These are phyloP conservation scores for Hydrolagus affinis DNA, from an alignment of 2,113 vertebrate species.

Conservation along the genomic window DNA sequence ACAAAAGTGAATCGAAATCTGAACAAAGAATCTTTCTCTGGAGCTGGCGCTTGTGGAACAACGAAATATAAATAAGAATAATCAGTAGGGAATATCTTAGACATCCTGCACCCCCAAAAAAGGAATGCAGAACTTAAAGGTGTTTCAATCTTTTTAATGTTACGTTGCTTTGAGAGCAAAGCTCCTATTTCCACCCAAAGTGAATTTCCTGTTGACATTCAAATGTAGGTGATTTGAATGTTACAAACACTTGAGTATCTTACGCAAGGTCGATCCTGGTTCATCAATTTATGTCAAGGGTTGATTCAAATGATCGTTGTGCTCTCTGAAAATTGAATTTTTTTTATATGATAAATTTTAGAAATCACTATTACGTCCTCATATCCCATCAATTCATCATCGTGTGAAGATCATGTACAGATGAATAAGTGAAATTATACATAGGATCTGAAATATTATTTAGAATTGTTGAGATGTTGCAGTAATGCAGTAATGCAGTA, in stretches of 20 bases:
- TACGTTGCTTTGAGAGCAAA: not conserved
- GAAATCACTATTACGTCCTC: not conserved
- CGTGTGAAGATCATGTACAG: not conserved
- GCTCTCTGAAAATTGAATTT: not conserved
- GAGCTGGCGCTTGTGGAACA: slow-evolving; percentile 5
- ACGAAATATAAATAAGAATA: slow-evolving; percentile 13
- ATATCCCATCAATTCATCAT: not conserved
- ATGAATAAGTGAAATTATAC: not conserved
- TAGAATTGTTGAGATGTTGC: not conserved
- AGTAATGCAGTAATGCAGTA: no score
- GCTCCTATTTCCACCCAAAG: not conserved
- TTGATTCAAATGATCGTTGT: no score
- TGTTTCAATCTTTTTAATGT: not conserved
- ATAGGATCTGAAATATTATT: not conserved
- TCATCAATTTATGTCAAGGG: not conserved
- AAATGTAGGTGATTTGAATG: slow-evolving; percentile 23
- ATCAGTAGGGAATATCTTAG: not conserved
- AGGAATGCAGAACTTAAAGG: not conserved
- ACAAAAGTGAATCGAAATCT: slow-evolving; percentile 8
- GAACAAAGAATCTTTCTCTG: slow-evolving; percentile 18
- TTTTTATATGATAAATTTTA: not conserved
- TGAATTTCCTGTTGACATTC: not conserved
- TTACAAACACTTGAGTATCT: not conserved
- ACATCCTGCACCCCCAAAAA: not conserved
- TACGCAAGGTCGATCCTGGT: not conserved